Evolutionary conservation across 2,797 vertebrate species (phyloP).

Genomic region (Epinephelus malabaricus): DNA sequence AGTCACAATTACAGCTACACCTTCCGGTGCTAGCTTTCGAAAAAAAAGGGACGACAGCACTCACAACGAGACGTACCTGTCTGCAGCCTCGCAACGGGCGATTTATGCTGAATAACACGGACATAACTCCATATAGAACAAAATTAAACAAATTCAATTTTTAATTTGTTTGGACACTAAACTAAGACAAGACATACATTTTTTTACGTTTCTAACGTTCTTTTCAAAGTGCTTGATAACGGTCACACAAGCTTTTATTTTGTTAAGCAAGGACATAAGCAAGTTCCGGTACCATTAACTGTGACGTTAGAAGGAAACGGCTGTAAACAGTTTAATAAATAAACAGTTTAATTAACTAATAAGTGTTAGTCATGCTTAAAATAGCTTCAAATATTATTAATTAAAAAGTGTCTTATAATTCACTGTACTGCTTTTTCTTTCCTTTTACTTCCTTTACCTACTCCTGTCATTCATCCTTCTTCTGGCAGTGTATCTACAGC

Average conservation of each 20-base stretch:
- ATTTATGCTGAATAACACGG: too few relatives aligned
- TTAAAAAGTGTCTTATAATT: neutral
- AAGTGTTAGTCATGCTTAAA: neutral
- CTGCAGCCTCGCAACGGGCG: too few relatives aligned
- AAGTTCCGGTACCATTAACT: slow-evolving; percentile 22
- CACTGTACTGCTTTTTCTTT: neutral
- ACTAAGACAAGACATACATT: neutral
- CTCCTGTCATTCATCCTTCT: neutral
- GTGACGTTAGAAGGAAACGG: slow-evolving; percentile 19
- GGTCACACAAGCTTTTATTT: slow-evolving; percentile 35
- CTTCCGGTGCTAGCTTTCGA: slow-evolving; percentile 33
- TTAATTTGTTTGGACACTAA: rapidly evolving
- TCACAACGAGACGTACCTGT: too few relatives aligned
- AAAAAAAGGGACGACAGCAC: slow-evolving; percentile 24
- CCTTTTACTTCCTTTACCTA: neutral
- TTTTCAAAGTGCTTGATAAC: neutral
- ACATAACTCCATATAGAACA: neutral
- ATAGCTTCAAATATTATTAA: neutral
- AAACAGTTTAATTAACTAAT: neutral
- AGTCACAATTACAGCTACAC: rapidly evolving
- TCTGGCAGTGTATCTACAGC: neutral
- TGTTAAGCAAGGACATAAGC: neutral
- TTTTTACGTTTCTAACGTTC: neutral
- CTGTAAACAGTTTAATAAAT: neutral
- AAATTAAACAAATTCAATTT: rapidly evolving